phyloP scores from a whole-genome alignment of 2,113 vertebrate species.

The Toxostoma redivivum region DNA sequence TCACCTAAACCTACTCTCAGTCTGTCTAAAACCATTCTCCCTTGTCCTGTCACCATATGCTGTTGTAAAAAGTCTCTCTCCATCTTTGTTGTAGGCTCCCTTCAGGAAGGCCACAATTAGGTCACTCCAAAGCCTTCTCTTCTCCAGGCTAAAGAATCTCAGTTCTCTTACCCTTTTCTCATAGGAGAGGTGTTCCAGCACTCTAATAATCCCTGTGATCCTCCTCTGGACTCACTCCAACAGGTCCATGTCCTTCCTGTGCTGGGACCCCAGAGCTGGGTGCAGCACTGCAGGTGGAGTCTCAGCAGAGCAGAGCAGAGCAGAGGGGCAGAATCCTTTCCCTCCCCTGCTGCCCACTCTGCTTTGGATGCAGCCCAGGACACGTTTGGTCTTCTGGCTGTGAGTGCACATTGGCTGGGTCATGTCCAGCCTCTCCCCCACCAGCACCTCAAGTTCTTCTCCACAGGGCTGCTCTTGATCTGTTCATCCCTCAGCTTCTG shows the following conservation, averaged over 20 bases:
- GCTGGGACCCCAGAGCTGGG: background rate
- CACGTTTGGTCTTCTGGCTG: rapidly evolving
- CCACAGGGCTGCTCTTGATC: rapidly evolving
- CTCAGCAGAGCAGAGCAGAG: background rate
- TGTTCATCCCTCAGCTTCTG: background rate
- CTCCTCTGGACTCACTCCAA: background rate
- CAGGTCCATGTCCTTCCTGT: background rate
- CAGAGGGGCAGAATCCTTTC: background rate
- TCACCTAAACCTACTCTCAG: background rate
- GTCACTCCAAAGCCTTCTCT: background rate
- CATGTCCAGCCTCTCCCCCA: background rate
- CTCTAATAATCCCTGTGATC: background rate
- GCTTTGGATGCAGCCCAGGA: background rate
- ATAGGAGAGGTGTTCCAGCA: background rate
- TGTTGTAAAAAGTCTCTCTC: background rate
- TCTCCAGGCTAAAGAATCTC: background rate
- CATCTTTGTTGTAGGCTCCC: background rate
- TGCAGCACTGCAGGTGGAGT: background rate
- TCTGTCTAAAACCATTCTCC: background rate
- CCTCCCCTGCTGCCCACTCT: rapidly evolving
- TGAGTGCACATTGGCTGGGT: rapidly evolving
- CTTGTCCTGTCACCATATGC: background rate
- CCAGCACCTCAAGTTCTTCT: background rate
- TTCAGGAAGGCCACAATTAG: background rate
- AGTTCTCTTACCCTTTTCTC: background rate